Evolutionary conservation across 2,797 vertebrate species (phyloP).

Genomic region (Phoxinus dragarum): DNA sequence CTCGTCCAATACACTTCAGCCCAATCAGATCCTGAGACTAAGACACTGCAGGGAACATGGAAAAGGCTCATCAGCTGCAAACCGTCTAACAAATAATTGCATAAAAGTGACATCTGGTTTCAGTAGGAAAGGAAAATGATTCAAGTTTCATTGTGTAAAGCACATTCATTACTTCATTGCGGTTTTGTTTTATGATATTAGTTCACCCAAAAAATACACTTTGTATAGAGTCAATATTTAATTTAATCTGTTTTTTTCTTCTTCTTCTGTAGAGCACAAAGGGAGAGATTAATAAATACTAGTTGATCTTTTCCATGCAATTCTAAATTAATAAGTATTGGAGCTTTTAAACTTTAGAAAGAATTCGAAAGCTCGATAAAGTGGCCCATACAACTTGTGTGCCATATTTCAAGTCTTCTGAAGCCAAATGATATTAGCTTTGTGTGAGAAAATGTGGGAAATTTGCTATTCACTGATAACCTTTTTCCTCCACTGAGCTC

Average conservation of each 20-base stretch:
- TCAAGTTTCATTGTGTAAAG: neutral
- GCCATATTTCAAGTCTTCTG: neutral
- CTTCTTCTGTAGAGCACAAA: neutral
- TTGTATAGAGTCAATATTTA: neutral
- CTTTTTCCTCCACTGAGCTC: neutral
- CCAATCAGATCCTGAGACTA: slow-evolving; percentile 32
- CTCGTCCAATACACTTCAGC: slow-evolving; percentile 51
- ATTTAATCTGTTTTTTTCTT: neutral
- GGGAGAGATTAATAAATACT: neutral
- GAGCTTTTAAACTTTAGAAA: neutral
- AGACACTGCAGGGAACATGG: neutral
- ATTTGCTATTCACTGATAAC: neutral
- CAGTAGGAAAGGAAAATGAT: neutral
- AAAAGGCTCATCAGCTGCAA: slow-evolving; percentile 23
- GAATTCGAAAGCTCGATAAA: neutral
- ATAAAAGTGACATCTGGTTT: neutral
- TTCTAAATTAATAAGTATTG: neutral
- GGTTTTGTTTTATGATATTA: neutral
- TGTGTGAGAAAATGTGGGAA: neutral
- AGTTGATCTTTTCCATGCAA: neutral
- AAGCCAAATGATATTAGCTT: neutral
- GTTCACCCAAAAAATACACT: neutral
- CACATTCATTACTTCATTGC: neutral
- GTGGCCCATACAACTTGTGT: neutral
- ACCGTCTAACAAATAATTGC: neutral